Evolutionary conservation across 2,113 vertebrate species (phyloP).

Genomic region (Herpetotheres cachinnans): DNA sequence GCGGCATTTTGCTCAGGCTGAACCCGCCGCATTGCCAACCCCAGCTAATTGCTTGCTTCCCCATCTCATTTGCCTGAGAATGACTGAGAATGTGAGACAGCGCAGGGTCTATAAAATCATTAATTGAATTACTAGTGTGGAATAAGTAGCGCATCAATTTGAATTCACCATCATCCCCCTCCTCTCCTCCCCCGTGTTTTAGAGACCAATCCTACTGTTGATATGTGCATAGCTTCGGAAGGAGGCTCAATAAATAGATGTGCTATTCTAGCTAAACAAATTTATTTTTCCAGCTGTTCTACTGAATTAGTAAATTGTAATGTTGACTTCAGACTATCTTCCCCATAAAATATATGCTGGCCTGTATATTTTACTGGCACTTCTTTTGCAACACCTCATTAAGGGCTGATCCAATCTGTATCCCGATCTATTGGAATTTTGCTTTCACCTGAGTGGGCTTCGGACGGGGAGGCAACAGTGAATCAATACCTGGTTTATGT

Average conservation of each 20-base stretch:
- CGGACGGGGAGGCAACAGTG: neutral
- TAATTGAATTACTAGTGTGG: constrained; percentile 74
- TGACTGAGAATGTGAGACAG: constrained; percentile 16
- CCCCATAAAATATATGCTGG: constrained; percentile 61
- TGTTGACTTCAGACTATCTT: constrained; percentile 68
- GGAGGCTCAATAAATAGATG: constrained; percentile 69
- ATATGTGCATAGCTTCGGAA: constrained; percentile 52
- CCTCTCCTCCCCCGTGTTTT: constrained; percentile 28
- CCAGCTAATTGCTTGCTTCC: constrained; percentile 66
- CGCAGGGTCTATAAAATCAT: constrained; percentile 69
- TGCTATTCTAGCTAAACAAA: constrained; percentile 70
- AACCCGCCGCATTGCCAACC: neutral
- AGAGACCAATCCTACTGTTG: constrained; percentile 70
- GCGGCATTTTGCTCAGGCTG: neutral
- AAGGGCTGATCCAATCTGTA: constrained; percentile 18
- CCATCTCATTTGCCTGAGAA: constrained; percentile 69
- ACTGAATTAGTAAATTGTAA: constrained; percentile 65
- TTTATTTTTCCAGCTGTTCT: constrained; percentile 75
- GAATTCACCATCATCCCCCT: constrained; percentile 60
- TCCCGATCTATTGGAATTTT: neutral
- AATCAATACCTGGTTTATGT: neutral
- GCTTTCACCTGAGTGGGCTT: neutral
- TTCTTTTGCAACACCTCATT: constrained; percentile 42
- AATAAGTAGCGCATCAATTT: constrained; percentile 71
- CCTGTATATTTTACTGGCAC: constrained; percentile 53